A percentile compares a stretch with the other conserved stretches of the same genome.
phyloP scores from a whole-genome alignment of 2,888 invertebrate genomes.

The Cremastobaeus sp. region DNA sequence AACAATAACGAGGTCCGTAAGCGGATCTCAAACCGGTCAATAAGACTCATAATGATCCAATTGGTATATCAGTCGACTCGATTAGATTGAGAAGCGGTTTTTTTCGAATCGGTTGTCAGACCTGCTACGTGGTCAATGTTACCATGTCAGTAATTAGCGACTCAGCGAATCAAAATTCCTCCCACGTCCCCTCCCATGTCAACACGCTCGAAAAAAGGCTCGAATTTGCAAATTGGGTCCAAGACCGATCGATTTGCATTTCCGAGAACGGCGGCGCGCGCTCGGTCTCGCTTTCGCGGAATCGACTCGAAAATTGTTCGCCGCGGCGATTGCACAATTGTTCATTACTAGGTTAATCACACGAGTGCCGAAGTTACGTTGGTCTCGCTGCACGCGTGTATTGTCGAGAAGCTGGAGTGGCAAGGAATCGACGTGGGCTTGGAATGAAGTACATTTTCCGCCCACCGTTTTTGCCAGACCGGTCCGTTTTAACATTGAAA shows the following conservation, averaged over 20 bases:
- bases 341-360: constrained; percentile 43
- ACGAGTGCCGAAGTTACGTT: constrained; percentile 26
- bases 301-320: neutral
- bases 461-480: constrained; percentile 61
- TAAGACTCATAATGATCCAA: constrained; percentile 17
- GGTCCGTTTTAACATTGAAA: constrained; percentile 52
- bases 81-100: constrained; percentile 12
- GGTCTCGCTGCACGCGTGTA: constrained; percentile 36
- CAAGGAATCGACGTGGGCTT: constrained; percentile 67
- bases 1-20: constrained; percentile 34
- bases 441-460: constrained; percentile 69
- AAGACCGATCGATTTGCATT: neutral
- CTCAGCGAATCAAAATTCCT: neutral
- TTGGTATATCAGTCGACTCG: neutral
- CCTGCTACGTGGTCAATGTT: constrained; percentile 24
- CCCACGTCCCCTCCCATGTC: too few species aligned
- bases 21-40: constrained; percentile 6
- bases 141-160: constrained; percentile 10
- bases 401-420: constrained; percentile 61
- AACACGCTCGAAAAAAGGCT: neutral
- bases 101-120: neutral
- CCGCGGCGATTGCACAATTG: constrained; percentile 23
- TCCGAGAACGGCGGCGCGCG: neutral
- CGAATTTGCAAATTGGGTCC: neutral
- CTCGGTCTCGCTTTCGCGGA: constrained; percentile 21